Evolutionary conservation across 2,888 invertebrate species (phyloP).

Genomic region (Heliconius ethilla): DNA sequence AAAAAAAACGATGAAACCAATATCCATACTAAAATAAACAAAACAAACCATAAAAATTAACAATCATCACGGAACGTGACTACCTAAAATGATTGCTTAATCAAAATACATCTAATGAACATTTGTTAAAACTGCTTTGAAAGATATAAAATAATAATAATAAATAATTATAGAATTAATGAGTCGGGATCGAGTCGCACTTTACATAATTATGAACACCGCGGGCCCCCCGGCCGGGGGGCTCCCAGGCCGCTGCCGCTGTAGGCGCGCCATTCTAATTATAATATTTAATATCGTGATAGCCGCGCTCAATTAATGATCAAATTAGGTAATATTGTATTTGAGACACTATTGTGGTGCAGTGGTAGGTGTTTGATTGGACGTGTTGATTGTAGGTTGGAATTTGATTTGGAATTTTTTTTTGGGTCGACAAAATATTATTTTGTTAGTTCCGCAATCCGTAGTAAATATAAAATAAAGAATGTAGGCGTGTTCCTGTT

Average conservation of each 20-base stretch:
- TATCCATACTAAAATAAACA: neutral
- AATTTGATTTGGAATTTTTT: neutral
- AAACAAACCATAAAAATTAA: neutral
- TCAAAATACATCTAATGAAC: slow-evolving; percentile 23
- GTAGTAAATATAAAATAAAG: neutral
- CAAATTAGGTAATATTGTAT: neutral
- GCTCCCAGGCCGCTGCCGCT: neutral
- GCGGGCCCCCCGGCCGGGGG: slow-evolving; percentile 27
- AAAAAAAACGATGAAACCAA: neutral
- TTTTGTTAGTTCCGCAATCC: neutral
- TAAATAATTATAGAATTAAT: slow-evolving; percentile 38
- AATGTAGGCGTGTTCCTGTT: neutral
- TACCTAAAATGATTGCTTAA: slow-evolving; percentile 14
- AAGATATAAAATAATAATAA: slow-evolving; percentile 31
- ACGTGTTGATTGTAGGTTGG: neutral
- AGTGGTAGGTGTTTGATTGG: neutral
- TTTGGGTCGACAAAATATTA: too few species aligned
- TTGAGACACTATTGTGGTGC: neutral
- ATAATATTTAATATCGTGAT: slow-evolving; percentile 35
- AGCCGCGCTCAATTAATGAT: slow-evolving; percentile 15
- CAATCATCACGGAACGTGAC: neutral
- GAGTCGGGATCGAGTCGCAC: slow-evolving; percentile 27
- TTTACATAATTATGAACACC: slow-evolving; percentile 39
- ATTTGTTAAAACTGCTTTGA: slow-evolving; percentile 26
- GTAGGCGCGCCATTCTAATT: slow-evolving; percentile 35